Base-by-base conservation (phyloP, 2,113 vertebrate genomes). In the Pedionomus torquatus region DNA sequence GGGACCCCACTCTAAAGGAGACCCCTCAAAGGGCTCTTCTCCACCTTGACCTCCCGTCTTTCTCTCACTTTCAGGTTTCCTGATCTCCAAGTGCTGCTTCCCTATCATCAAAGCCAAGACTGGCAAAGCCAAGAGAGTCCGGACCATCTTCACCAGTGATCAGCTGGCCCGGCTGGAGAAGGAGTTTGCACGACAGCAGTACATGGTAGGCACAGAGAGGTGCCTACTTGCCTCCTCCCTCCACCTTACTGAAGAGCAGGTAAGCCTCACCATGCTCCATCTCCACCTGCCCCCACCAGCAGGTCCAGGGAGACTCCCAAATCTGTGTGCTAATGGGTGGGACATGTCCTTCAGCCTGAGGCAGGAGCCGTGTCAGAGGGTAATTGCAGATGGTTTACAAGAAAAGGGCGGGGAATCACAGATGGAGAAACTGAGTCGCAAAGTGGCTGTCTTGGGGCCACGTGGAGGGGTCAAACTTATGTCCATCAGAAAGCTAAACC, bases 121-220 rank as follows among this genome's bases (percentile, higher is more conserved):
- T 1, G 98, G 98, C 13, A 99, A 98, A 65, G 98, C 98, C 24
- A 99, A 99, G 58, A 94, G 98, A 3, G 98, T 98, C 97, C 97
- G 98, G 92, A 99, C 98, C 55, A 98, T 98, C 71, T 99, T 99
- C 97, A 99, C 98, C 95, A 98, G 98, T 17, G 98, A 99, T 61
- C 99, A 99, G 95, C 96, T 99, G 74, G 98, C 98, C 19, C 97
- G 98, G n/a, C 95, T 99, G 97, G 99, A 99, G 98, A 98, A 98
- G 94, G 98, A 99, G 96, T 99, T 99, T 17, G 87, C 98, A 0
- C 97, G 98, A 69, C 98, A 99, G 97, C 98, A 98, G 97, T 99
- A 99, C 97, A 98, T 98, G 98, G 98, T 99, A 66, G 99, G 98
- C 10, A 98, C 97, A 0, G 98, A 99, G 95, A 95, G 98, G 54